Evolutionary conservation across 2,888 invertebrate species (phyloP), one percentile per base, ranked within the genome.

Genomic region (Pogonocherus hispidulus): DNA sequence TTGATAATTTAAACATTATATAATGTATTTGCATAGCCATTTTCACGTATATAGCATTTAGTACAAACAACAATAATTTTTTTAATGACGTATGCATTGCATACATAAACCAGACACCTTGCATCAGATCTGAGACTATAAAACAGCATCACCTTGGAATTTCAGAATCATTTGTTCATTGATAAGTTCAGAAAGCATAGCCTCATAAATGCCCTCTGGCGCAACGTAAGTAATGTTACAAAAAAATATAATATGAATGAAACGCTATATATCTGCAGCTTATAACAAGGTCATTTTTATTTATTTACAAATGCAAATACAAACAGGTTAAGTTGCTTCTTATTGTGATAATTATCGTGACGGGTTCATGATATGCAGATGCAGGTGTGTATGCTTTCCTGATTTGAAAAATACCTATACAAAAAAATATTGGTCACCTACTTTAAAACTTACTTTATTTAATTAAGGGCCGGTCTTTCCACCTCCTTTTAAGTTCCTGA

Each of bases 81-180:
- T 52, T 19, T 5, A 35, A 52, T 32, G 3, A 16, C n/a, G 2
- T 16, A 41, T 14, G 14, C 14, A 41, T 41, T 47, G 22, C 22
- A 41, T 14, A 55, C n/a, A 55, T 22, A 55, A 55, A 41, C 55
- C 20, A 41, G 55, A 22, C 55, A 2, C 6, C 41, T 46, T 57
- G 46, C 57, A 44, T 46, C 44, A 57, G 18, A 3, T 41, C 8
- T 6, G 20, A 5, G 2, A n/a, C 57, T 59, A 59, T 59, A 47
- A 59, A 59, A 32, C 23, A 11, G 18, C 46, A 47, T 59, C 59
- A 59, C 32, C 59, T 59, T 59, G 59, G 27, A 20, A 20, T 35
- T 19, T 35, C 20, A n/a, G 32, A 49, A 16, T 19, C 47, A 59
- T 49, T 47, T 20, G 20, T 20, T 47, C 46, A 47, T 23, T 19